Evolutionary conservation across 2,113 vertebrate species (phyloP).

Genomic region (Microtus ochrogaster): DNA sequence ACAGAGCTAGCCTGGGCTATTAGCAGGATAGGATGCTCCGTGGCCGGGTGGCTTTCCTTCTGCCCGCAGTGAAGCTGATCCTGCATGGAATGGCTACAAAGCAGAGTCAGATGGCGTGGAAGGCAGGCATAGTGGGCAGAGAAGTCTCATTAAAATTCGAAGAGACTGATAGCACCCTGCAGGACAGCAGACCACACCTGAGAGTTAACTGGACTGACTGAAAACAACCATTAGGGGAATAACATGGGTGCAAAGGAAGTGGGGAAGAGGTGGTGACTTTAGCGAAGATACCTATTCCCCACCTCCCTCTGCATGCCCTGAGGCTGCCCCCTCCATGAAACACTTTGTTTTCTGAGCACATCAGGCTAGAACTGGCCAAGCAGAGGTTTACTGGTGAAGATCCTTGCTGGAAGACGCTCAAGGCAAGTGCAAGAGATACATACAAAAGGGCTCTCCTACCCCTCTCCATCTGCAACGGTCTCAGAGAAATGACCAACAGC

Average conservation of each 20-base stretch:
- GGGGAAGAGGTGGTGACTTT: neutral
- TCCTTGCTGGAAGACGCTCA: neutral
- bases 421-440: neutral
- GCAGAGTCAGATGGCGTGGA: neutral
- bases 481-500: conserved; percentile 32
- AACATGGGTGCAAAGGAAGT: neutral
- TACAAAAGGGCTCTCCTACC: neutral
- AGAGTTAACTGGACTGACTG: neutral
- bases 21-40: neutral
- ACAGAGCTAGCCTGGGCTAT: neutral
- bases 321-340: neutral
- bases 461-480: neutral
- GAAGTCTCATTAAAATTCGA: neutral
- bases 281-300: neutral
- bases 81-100: neutral
- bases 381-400: neutral
- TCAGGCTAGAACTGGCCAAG: rapidly evolving
- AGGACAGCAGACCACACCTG: neutral
- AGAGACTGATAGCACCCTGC: neutral
- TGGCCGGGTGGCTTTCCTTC: neutral
- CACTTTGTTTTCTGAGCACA: neutral
- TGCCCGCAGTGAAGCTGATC: neutral
- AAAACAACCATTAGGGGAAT: neutral
- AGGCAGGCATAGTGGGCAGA: neutral
- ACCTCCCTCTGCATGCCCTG: neutral